These are phyloP conservation scores for Tetropium fuscum DNA, from an alignment of 2,888 invertebrate species.

Conservation along the genomic window DNA sequence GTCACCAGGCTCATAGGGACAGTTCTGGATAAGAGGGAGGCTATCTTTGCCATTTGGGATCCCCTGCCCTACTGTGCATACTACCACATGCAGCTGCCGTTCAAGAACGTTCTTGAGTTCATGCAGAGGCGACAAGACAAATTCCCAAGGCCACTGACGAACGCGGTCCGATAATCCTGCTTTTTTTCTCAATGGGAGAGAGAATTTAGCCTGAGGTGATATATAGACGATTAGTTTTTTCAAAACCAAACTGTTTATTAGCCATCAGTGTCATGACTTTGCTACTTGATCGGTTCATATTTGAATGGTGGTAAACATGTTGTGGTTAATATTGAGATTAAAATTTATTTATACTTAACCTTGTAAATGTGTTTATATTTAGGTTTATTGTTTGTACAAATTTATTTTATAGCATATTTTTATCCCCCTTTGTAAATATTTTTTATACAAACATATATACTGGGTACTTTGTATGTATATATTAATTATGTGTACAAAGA, in stretches of 20 bases:
- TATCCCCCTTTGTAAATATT: constrained; percentile 3
- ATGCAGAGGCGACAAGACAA: constrained; percentile 66
- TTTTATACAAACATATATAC: constrained; percentile 27
- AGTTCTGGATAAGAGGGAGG: constrained; percentile 82
- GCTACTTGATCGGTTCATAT: constrained; percentile 13
- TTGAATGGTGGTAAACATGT: constrained; percentile 32
- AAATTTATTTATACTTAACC: constrained; percentile 36
- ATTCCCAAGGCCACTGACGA: constrained; percentile 62
- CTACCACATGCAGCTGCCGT: constrained; percentile 83
- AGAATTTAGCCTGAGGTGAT: constrained; percentile 59
- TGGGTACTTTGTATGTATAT: constrained; percentile 33
- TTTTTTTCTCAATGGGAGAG: constrained; percentile 55
- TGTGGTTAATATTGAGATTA: constrained; percentile 23
- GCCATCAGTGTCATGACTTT: constrained; percentile 1
- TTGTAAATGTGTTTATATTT: constrained; percentile 26
- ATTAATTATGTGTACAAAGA: too few species aligned
- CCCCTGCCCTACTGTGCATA: constrained; percentile 88
- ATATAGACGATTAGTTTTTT: constrained; percentile 28
- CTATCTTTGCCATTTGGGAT: constrained; percentile 86
- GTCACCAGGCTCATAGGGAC: constrained; percentile 75
- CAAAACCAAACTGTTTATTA: constrained; percentile 29
- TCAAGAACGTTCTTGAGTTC: constrained; percentile 71
- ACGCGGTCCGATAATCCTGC: constrained; percentile 59
- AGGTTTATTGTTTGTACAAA: constrained; percentile 21
- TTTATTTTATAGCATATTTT: constrained; percentile 11